These are phyloP conservation scores for Trididemnum nubilum DNA, from an alignment of 23 tunicate species.

Conservation along the genomic window DNA sequence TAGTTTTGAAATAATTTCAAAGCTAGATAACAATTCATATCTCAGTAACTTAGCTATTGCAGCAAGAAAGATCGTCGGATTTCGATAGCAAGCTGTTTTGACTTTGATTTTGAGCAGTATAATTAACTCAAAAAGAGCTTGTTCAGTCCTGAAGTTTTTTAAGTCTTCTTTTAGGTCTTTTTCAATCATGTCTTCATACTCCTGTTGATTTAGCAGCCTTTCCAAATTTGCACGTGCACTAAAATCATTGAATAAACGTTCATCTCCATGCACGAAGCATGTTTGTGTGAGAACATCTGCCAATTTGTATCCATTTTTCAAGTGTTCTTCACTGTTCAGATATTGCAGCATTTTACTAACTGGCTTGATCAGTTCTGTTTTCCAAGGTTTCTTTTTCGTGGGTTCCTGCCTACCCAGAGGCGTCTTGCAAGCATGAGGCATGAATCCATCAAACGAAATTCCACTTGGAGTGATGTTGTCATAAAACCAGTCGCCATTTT, in stretches of 20 bases:
- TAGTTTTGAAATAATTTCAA: neutral
- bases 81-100: neutral
- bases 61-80: neutral
- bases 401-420: conserved; percentile 11
- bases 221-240: too few relatives aligned
- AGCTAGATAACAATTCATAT: neutral
- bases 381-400: neutral
- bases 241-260: neutral
- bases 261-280: neutral
- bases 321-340: neutral
- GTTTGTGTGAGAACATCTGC: conserved; percentile 16
- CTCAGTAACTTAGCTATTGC: neutral
- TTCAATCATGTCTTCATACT: too few relatives aligned
- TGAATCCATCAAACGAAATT: conserved; percentile 7
- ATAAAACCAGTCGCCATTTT: conserved; percentile 11
- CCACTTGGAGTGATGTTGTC: neutral
- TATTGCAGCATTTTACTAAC: conserved; percentile 1
- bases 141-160: too few relatives aligned
- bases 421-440: conserved; percentile 9
- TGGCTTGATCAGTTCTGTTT: conserved; percentile 6
- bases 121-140: too few relatives aligned
- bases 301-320: neutral
- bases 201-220: too few relatives aligned
- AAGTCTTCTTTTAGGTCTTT: too few relatives aligned
- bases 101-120: too few relatives aligned